Evolutionary conservation across 1,140 invertebrate species (phyloP).

Genomic region (Rhyacophila brunnea): DNA sequence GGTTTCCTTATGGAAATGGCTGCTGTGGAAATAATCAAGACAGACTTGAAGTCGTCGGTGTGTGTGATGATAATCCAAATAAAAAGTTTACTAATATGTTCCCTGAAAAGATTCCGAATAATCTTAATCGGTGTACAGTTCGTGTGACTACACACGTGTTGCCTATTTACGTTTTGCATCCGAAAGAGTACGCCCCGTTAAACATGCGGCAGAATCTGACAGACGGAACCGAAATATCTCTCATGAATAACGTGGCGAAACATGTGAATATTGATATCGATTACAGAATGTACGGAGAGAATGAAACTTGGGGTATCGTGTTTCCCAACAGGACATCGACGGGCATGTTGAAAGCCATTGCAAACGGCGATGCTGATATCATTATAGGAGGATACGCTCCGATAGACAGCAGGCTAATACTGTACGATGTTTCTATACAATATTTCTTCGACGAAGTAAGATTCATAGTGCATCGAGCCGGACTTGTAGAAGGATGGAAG

Average conservation of each 20-base stretch:
- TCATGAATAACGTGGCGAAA: slow-evolving; percentile 30
- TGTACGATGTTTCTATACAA: slow-evolving; percentile 19
- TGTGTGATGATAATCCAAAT: slow-evolving; percentile 20
- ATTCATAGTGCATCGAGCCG: slow-evolving; percentile 29
- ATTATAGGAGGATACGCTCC: slow-evolving; percentile 24
- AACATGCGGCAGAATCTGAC: neutral
- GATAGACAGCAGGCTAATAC: slow-evolving; percentile 4
- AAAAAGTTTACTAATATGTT: slow-evolving; percentile 22
- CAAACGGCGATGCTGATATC: slow-evolving; percentile 15
- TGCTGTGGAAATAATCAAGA: slow-evolving; percentile 28
- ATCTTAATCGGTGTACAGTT: slow-evolving; percentile 33
- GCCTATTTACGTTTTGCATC: slow-evolving; percentile 30
- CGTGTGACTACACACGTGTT: slow-evolving; percentile 28
- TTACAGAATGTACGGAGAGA: slow-evolving; percentile 14
- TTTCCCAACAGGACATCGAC: slow-evolving; percentile 28
- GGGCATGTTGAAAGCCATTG: slow-evolving; percentile 14
- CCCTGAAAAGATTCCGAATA: slow-evolving; percentile 31
- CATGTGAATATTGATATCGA: slow-evolving; percentile 23
- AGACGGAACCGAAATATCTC: slow-evolving; percentile 32
- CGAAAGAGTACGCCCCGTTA: neutral
- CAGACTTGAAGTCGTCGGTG: slow-evolving; percentile 13
- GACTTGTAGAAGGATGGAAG: slow-evolving; percentile 6
- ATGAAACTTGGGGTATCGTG: slow-evolving; percentile 22
- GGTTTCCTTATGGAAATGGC: slow-evolving; percentile 33
- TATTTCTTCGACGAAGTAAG: slow-evolving; percentile 23